Base-by-base conservation (phyloP, 2,113 vertebrate genomes). In the Polypterus bichir region DNA sequence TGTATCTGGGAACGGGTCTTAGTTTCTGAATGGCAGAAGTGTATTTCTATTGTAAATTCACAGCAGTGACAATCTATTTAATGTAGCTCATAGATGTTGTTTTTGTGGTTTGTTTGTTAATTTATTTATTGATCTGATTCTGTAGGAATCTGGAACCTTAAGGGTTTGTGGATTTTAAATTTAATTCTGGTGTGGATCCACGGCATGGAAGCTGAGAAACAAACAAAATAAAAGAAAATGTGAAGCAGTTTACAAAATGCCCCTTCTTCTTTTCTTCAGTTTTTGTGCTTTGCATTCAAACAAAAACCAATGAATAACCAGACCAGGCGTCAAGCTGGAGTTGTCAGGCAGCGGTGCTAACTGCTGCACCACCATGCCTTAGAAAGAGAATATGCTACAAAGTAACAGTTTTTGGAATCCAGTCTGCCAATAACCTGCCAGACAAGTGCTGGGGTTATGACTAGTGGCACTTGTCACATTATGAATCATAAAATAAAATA, bases 221-320 rank as follows among this genome's bases (percentile, higher is more conserved):
- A 68, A 74, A 69, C 72, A 62, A 74, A 71, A 81, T 75, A 77
- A 79, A 80, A 83, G 58, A 62, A 70, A 69, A 72, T 59, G 53
- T 68, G 62, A 74, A 52, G 72, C 65, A 71, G 61, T 47, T 46
- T 60, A 47, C 64, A 52, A 52, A 52, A 52, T 8, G 51, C 3
- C 7, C 51, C 51, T 52, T 27, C 27, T 27, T 27, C 27, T 27
- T 27, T 27, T 27, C 27, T 27, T 27, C 27, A 27, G 27, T 27
- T 27, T 27, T 27, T 27, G 27, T 27, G 27, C 27, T 27, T 27
- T 27, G 27, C 27, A 27, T 27, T 27, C 1, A 27, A 27, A 27
- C 27, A 27, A 27, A 27, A 27, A 27, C 27, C 27, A 27, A 27
- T 27, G 27, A 27, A 2, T 27, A 27, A 27, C 27, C 27, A 27